These are phyloP conservation scores for Diachasma alloeum DNA, from an alignment of 1,140 invertebrate genomes.

Conservation along the genomic window DNA sequence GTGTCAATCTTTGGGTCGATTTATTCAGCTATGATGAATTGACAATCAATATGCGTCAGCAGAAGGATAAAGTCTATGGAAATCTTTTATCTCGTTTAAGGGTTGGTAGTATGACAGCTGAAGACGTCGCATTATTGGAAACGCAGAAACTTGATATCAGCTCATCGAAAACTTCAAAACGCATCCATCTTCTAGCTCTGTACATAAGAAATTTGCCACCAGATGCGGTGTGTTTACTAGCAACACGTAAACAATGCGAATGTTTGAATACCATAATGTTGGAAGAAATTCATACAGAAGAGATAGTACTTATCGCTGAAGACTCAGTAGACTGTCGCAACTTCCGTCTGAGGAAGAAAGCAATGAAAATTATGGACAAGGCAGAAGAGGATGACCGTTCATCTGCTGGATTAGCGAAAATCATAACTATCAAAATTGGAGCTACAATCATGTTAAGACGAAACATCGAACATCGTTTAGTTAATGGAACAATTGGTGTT, in stretches of 20 bases:
- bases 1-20: slow-evolving; percentile 34
- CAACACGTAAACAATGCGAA: slow-evolving; percentile 17
- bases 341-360: slow-evolving; percentile 15
- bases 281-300: not conserved
- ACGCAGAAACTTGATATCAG: slow-evolving; percentile 29
- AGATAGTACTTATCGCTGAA: slow-evolving; percentile 10
- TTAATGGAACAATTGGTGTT: slow-evolving; percentile 42
- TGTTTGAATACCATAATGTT: slow-evolving; percentile 16
- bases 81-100: slow-evolving; percentile 32
- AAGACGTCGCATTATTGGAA: slow-evolving; percentile 23
- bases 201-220: slow-evolving; percentile 23
- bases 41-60: slow-evolving; percentile 40
- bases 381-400: not conserved
- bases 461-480: slow-evolving; percentile 49
- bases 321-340: slow-evolving; percentile 13
- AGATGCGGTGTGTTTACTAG: slow-evolving; percentile 30
- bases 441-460: slow-evolving; percentile 46
- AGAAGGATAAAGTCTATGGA: slow-evolving; percentile 31
- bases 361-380: not conserved
- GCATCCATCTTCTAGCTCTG: slow-evolving; percentile 26
- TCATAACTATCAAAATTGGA: slow-evolving; percentile 44
- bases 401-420: slow-evolving; percentile 24
- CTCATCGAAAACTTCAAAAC: not conserved
- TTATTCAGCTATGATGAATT: slow-evolving; percentile 39
- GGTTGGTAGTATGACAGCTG: slow-evolving; percentile 20